Conservation (phyloP, 2,113 vertebrate genomes). For the Theristicus caerulescens region DNA sequence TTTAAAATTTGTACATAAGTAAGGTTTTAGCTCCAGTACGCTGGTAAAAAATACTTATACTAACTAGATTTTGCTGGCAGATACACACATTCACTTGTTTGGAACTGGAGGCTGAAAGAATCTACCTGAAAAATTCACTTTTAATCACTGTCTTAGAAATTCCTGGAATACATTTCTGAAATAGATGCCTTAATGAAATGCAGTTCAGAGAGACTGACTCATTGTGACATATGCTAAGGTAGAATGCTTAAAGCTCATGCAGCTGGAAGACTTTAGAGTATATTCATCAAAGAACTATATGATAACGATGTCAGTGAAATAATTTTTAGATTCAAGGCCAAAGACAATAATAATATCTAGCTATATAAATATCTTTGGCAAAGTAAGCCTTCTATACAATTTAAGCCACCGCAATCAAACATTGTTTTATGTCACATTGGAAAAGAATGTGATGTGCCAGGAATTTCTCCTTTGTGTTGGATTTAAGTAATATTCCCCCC, state of each 20-base stretch:
- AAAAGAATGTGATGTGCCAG: not conserved
- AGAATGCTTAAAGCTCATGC: not conserved
- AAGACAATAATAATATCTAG: not conserved
- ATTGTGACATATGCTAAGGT: not conserved
- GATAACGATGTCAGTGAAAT: not conserved
- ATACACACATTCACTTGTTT: not conserved
- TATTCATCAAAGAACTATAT: not conserved
- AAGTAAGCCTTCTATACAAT: not conserved
- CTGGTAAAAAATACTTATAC: not conserved
- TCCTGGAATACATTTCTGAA: not conserved
- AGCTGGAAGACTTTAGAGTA: not conserved
- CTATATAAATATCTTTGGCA: not conserved
- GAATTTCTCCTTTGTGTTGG: not conserved
- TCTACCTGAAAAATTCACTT: not conserved
- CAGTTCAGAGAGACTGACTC: not conserved
- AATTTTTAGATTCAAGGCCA: not conserved
- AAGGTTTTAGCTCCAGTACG: not conserved
- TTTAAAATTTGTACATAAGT: not conserved
- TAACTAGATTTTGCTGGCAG: not conserved
- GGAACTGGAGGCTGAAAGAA: not conserved
- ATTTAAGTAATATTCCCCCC: not conserved
- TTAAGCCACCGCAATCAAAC: not conserved
- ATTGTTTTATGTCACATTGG: not conserved
- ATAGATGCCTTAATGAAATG: not conserved
- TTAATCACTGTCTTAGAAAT: not conserved